Evolutionary conservation across 2,797 vertebrate genomes (phyloP).

Genomic region (Amblyraja radiata): DNA sequence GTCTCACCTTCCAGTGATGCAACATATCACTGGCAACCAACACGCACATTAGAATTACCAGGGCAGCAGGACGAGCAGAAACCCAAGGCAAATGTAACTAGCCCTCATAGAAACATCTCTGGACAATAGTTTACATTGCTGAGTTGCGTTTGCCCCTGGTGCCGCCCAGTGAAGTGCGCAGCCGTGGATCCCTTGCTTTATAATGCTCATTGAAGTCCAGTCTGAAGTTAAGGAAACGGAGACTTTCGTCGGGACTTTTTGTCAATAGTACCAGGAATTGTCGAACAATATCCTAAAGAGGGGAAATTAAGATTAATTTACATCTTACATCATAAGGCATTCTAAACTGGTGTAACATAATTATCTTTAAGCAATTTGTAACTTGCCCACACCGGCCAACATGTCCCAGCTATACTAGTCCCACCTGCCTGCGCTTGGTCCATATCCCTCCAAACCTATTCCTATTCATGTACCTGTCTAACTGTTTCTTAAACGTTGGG

Average conservation of each 20-base stretch:
- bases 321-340: not conserved
- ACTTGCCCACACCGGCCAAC: no score
- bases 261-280: constrained; percentile 90
- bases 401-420: no score
- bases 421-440: no score
- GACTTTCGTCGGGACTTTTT: constrained; percentile 83
- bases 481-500: no score
- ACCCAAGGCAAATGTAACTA: constrained; percentile 35
- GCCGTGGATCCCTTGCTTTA: constrained; percentile 81
- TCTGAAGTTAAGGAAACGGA: constrained; percentile 92
- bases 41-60: not conserved
- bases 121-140: constrained; percentile 58
- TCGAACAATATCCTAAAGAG: constrained; percentile 79
- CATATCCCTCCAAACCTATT: no score
- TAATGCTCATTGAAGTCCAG: constrained; percentile 97
- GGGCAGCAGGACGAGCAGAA: constrained; percentile 7
- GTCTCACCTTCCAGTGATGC: not conserved
- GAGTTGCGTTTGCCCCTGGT: constrained; percentile 73
- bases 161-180: constrained; percentile 76
- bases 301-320: constrained; percentile 25
- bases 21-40: constrained; percentile 4
- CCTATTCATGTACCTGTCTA: no score
- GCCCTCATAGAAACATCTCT: constrained; percentile 41
- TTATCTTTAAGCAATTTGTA: not conserved
- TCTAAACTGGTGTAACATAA: not conserved